A percentile compares a stretch with the other conserved stretches of the same genome.
phyloP scores from a whole-genome alignment of 2,113 vertebrate genomes.

The Serilophus lunatus region DNA sequence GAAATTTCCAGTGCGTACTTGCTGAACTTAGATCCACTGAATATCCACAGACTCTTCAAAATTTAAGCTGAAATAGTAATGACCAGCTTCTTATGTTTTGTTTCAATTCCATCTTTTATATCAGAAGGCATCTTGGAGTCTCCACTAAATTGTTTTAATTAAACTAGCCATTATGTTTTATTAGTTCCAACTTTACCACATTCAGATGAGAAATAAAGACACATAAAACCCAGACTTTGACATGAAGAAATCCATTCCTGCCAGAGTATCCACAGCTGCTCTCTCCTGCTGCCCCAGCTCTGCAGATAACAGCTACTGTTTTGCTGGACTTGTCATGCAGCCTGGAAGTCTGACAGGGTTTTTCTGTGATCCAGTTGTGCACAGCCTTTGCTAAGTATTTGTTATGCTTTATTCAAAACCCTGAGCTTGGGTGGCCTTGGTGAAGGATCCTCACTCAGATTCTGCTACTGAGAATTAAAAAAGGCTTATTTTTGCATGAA shows the following conservation, averaged over 20 bases:
- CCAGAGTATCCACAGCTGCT: not conserved
- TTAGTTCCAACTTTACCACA: constrained; percentile 12
- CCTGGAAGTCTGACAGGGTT: not conserved
- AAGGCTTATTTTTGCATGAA: not conserved
- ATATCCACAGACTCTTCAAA: constrained; percentile 18
- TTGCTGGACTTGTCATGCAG: constrained; percentile 4
- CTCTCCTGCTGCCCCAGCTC: constrained; percentile 17
- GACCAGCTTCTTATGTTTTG: not conserved
- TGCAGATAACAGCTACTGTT: constrained; percentile 48
- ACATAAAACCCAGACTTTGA: not conserved
- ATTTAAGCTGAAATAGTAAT: constrained; percentile 8
- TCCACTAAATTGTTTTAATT: constrained; percentile 53
- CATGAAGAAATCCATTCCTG: constrained; percentile 1
- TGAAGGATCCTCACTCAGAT: not conserved
- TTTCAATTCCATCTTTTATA: constrained; percentile 27
- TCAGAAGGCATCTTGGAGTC: constrained; percentile 53
- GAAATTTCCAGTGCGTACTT: constrained; percentile 49
- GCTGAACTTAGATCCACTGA: not conserved
- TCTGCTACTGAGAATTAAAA: not conserved
- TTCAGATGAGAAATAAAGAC: constrained; percentile 26
- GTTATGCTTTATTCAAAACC: not conserved
- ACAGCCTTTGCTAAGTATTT: not conserved
- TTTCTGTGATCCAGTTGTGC: not conserved
- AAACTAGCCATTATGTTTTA: constrained; percentile 43
- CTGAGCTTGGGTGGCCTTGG: constrained; percentile 15